Conservation (phyloP, 2,113 vertebrate species). For the Naja naja region DNA sequence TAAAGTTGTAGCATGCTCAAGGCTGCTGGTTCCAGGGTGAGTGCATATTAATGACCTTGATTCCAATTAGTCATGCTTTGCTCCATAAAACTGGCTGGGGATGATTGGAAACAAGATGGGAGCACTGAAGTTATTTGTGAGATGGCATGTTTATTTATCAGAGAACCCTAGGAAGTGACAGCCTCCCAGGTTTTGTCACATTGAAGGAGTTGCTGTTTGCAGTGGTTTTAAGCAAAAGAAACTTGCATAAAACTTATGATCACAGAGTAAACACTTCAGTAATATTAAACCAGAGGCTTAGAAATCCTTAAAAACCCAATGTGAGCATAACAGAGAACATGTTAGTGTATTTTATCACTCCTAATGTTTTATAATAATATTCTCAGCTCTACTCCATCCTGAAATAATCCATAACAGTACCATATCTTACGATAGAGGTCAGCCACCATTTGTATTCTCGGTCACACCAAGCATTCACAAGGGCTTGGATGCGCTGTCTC, state of each 20-base stretch:
- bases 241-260: neutral
- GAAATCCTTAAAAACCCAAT: neutral
- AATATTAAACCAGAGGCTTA: neutral
- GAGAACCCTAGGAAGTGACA: neutral
- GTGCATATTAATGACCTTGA: neutral
- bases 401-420: neutral
- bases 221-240: neutral
- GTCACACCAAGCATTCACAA: neutral
- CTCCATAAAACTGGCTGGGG: neutral
- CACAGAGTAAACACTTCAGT: neutral
- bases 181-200: neutral
- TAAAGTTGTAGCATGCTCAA: neutral
- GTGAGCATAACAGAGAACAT: neutral
- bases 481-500: neutral
- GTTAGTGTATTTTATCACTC: neutral
- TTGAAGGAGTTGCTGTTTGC: neutral
- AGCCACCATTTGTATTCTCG: neutral
- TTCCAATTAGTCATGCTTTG: neutral
- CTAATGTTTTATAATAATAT: neutral
- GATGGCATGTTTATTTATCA: neutral
- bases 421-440: neutral
- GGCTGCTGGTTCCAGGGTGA: neutral
- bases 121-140: neutral
- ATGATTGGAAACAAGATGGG: neutral
- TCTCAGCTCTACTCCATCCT: neutral